phyloP scores from a whole-genome alignment of 2,113 vertebrate genomes.

The Grallaria varia region DNA sequence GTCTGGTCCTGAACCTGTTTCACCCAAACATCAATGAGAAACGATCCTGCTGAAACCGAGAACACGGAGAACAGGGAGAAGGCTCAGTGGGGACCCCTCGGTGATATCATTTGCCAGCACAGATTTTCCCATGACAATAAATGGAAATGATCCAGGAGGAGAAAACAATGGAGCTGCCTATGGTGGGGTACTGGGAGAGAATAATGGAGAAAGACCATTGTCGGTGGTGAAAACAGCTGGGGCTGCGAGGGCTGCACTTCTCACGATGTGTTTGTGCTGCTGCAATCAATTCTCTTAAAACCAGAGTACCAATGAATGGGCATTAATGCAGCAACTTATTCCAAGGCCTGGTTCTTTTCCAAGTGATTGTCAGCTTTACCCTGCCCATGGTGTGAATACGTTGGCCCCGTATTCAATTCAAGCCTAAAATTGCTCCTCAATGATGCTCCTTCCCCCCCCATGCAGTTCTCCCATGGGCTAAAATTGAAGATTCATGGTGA shows the following conservation, averaged over 20 bases:
- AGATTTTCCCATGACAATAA: slow-evolving; percentile 32
- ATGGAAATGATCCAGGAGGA: slow-evolving; percentile 32
- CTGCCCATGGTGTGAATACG: background rate
- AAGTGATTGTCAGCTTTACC: background rate
- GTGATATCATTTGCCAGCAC: background rate
- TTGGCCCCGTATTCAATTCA: background rate
- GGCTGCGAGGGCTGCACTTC: background rate
- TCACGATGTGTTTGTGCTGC: background rate
- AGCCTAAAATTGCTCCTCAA: background rate
- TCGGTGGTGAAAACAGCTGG: background rate
- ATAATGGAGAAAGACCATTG: background rate
- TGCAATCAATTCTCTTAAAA: background rate
- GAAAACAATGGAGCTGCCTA: slow-evolving; percentile 20
- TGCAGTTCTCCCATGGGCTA: background rate
- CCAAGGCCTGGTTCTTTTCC: background rate
- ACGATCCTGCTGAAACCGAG: background rate
- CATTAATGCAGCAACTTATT: background rate
- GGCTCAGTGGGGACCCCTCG: background rate
- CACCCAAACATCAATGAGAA: background rate
- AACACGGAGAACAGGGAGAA: background rate
- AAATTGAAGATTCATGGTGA: background rate
- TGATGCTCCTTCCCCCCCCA: background rate
- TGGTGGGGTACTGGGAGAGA: background rate
- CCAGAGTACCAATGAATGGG: background rate
- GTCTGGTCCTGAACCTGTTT: background rate